Percentiles rank a stretch among this genome's conserved stretches.
These are phyloP conservation scores for Poecilia picta DNA, from an alignment of 2,797 vertebrate species.

Conservation along the genomic window DNA sequence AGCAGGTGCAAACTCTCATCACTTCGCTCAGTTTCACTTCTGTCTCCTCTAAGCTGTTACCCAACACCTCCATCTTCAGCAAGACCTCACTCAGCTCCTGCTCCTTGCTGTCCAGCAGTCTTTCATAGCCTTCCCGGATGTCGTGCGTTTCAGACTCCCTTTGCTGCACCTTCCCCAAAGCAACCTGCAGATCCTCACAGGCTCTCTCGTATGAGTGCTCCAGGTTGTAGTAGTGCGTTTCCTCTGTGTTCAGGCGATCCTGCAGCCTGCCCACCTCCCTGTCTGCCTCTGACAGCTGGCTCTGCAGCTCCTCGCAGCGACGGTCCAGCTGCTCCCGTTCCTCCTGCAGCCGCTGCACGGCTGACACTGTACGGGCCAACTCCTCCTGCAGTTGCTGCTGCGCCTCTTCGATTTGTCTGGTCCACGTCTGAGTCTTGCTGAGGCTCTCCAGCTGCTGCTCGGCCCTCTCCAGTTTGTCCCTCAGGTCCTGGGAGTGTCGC, in stretches of 20 bases:
- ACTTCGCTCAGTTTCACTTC: constrained; percentile 82
- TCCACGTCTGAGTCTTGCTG: constrained; percentile 75
- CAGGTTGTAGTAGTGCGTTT: constrained; percentile 86
- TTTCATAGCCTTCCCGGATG: constrained; percentile 83
- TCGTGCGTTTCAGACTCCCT: constrained; percentile 65
- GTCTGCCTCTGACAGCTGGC: constrained; percentile 83
- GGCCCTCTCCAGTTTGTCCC: constrained; percentile 82
- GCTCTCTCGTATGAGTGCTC: constrained; percentile 83
- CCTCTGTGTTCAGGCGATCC: constrained; percentile 82
- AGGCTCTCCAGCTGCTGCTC: constrained; percentile 83
- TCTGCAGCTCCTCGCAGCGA: constrained; percentile 87
- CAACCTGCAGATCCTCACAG: constrained; percentile 83
- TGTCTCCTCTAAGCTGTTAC: constrained; percentile 87
- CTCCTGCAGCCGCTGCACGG: constrained; percentile 81
- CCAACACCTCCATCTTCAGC: constrained; percentile 87
- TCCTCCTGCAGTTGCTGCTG: constrained; percentile 88
- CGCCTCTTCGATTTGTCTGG: constrained; percentile 77
- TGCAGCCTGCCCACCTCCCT: constrained; percentile 81
- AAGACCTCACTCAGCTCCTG: constrained; percentile 87
- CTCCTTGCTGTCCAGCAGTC: constrained; percentile 86
- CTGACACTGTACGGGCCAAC: constrained; percentile 80
- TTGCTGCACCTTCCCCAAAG: constrained; percentile 63
- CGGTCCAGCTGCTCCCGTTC: constrained; percentile 82
- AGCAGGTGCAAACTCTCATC: constrained; percentile 65
- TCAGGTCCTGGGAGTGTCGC: constrained; percentile 84